A percentile compares a stretch with the other conserved stretches of the same genome.
Conservation (phyloP, 2,888 invertebrate genomes). For the Lasioglossum oenotherae region DNA sequence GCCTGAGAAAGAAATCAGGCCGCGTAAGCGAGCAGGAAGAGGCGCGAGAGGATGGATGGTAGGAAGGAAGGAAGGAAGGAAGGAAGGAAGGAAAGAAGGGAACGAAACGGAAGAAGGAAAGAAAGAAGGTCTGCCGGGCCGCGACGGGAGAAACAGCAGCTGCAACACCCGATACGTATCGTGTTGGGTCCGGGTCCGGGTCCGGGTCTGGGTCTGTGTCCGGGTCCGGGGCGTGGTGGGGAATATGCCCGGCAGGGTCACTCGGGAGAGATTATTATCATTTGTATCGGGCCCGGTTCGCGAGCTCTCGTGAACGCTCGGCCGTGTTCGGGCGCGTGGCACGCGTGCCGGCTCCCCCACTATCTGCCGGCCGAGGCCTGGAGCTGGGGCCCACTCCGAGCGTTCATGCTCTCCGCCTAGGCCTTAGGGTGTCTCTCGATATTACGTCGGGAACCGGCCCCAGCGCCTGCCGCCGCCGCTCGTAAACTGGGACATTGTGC, state of each 20-base stretch:
- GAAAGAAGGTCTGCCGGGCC: slow-evolving; percentile 53
- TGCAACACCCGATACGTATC: slow-evolving; percentile 82
- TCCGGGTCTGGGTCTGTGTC: too few relatives aligned
- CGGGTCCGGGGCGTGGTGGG: slow-evolving; percentile 64
- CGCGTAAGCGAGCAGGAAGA: slow-evolving; percentile 51
- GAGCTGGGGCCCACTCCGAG: slow-evolving; percentile 36
- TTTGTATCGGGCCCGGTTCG: slow-evolving; percentile 67
- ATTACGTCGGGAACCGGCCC: slow-evolving; percentile 20
- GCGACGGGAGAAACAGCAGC: slow-evolving; percentile 81
- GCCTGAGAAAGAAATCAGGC: slow-evolving; percentile 49
- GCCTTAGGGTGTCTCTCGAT: slow-evolving; percentile 39
- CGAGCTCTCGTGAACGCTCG: slow-evolving; percentile 61
- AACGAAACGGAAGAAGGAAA: slow-evolving; percentile 52
- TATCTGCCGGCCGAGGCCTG: slow-evolving; percentile 27
- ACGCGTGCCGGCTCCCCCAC: slow-evolving; percentile 75
- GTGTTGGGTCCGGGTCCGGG: slow-evolving; percentile 68
- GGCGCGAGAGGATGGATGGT: slow-evolving; percentile 39
- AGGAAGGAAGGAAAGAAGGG: slow-evolving; percentile 45
- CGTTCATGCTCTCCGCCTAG: background rate
- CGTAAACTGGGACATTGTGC: slow-evolving; percentile 61
- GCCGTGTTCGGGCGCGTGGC: slow-evolving; percentile 79
- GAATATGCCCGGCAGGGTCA: slow-evolving; percentile 70
- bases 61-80: slow-evolving; percentile 51
- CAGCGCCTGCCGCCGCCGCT: slow-evolving; percentile 18
- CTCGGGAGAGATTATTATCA: slow-evolving; percentile 78